Percentiles rank a stretch among this genome's conserved stretches.
Conservation (phyloP, 2,888 invertebrate genomes). For the Lepetodrilus schrolli region DNA sequence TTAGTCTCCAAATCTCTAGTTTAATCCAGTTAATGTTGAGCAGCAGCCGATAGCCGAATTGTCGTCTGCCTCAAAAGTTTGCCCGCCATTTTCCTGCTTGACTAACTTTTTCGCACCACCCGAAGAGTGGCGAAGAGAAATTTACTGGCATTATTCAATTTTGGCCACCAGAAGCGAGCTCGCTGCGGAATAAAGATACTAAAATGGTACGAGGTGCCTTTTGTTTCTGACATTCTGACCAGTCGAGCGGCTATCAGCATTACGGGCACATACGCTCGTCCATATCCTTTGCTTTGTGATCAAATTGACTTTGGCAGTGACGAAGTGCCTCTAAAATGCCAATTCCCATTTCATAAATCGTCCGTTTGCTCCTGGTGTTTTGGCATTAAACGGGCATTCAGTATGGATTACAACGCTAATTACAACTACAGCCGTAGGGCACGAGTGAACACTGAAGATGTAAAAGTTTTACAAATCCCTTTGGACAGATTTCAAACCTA, state of each 20-base stretch:
- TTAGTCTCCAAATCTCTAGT: slow-evolving; percentile 23
- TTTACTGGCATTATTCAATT: slow-evolving; percentile 10
- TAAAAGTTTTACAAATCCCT: too few relatives aligned
- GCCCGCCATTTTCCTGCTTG: slow-evolving; percentile 28
- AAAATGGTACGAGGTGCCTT: not conserved
- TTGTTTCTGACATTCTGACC: not conserved
- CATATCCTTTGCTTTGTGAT: not conserved
- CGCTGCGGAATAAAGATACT: not conserved
- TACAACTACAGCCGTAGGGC: too few relatives aligned
- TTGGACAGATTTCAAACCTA: too few relatives aligned
- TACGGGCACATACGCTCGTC: not conserved
- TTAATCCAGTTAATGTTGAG: slow-evolving; percentile 25
- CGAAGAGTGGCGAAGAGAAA: not conserved
- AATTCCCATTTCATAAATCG: not conserved
- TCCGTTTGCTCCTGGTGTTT: too few relatives aligned
- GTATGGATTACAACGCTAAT: too few relatives aligned
- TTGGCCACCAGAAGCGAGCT: slow-evolving; percentile 7
- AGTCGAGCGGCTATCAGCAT: not conserved
- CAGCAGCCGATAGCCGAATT: slow-evolving; percentile 4
- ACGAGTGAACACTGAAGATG: too few relatives aligned
- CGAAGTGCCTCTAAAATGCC: not conserved
- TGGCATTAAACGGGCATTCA: too few relatives aligned
- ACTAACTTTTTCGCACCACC: not conserved
- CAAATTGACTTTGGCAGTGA: not conserved
- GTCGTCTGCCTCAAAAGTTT: slow-evolving; percentile 18